Evolutionary conservation across 2,888 invertebrate genomes (phyloP).

Genomic region (Drosophila algonquin): DNA sequence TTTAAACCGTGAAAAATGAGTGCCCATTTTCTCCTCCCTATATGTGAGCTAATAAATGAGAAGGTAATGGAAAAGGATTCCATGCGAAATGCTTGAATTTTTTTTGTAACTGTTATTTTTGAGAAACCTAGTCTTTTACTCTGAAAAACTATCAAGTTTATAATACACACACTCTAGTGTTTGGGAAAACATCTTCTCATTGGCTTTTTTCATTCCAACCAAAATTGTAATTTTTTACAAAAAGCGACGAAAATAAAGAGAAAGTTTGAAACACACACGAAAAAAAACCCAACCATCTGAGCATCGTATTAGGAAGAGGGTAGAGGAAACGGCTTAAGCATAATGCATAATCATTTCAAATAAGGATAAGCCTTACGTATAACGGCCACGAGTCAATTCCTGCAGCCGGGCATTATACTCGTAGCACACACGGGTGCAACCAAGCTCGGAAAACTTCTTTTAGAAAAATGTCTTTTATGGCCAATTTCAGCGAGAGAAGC

Average conservation of each 20-base stretch:
- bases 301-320: slow-evolving; percentile 22
- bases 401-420: slow-evolving; percentile 36
- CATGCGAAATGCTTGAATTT: neutral
- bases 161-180: too few relatives aligned
- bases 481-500: slow-evolving; percentile 55
- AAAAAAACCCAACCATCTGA: slow-evolving; percentile 33
- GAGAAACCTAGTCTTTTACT: slow-evolving; percentile 2
- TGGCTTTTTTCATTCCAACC: too few relatives aligned
- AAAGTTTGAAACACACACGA: slow-evolving; percentile 24
- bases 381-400: slow-evolving; percentile 16
- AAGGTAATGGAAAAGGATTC: slow-evolving; percentile 27
- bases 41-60: slow-evolving; percentile 37
- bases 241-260: too few relatives aligned
- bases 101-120: neutral
- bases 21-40: slow-evolving; percentile 8
- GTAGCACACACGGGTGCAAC: slow-evolving; percentile 48
- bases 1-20: slow-evolving; percentile 3
- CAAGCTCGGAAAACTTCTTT: slow-evolving; percentile 14
- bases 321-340: slow-evolving; percentile 54
- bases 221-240: neutral
- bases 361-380: slow-evolving; percentile 53
- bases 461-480: slow-evolving; percentile 65
- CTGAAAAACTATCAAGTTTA: too few relatives aligned
- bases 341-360: slow-evolving; percentile 76
- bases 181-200: too few relatives aligned